Base-by-base conservation (phyloP, 2,888 invertebrate genomes). In the Notocelia uddmanniana region DNA sequence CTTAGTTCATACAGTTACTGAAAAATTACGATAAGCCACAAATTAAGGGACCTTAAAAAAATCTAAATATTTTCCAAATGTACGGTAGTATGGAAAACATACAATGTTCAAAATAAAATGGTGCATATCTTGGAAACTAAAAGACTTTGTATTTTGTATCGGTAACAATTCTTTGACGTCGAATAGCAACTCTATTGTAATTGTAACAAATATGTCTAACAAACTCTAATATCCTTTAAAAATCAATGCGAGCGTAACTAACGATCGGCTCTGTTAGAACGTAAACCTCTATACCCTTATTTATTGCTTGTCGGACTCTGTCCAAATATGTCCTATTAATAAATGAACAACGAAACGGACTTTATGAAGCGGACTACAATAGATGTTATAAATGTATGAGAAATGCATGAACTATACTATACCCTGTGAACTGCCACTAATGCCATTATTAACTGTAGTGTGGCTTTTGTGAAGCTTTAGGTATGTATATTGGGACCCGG, bases 301-400 rank as follows among this genome's bases (percentile, higher is more conserved):
- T 89, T 87, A 90, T 90, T 83, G 85, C 86, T 82, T 79, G 89
- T 88, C 87, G 78, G 78, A 77, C 83, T 81, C 78, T 85, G 85
- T 87, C 92, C 92, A 91, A 92, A 93, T 93, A 93, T 83, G 92
- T 88, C 85, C 82, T 84, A 90, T 89, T 90, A 89, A 91, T 89
- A 92, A 90, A 92, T 92, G 87, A 85, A 79, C 84, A 79, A 80
- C 79, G 78, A 78, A 79, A 80, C 79, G 78, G 78, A 78, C 79
- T 68, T 74, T 77, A 79, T 77, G 82, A 78, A 76, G 66, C 73
- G 76, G 78, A 75, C 78, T 79, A 90, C 88, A 89, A 90, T 86
- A 74, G 83, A 68, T 80, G 75, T 81, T 82, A 88, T 85, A 86
- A 87, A 89, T 88, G 85, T 78, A 82, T 80, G 84, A 84, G 83